Conservation (phyloP, 2,797 vertebrate species). For the Ptychobarbus kaznakovi region DNA sequence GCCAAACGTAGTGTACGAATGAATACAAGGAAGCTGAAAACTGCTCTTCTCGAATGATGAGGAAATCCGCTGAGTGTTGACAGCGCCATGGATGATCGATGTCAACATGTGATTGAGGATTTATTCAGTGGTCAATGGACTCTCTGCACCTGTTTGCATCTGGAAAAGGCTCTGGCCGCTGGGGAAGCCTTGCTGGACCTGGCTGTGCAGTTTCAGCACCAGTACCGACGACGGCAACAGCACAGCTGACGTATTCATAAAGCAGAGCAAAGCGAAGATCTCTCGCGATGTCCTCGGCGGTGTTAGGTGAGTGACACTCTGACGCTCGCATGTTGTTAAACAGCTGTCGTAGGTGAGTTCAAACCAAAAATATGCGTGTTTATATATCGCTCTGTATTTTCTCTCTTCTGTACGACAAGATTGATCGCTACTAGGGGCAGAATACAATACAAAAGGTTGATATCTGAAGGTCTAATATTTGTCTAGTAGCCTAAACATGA, state of each 20-base stretch:
- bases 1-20: not conserved
- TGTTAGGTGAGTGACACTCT: constrained; percentile 43
- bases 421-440: not conserved
- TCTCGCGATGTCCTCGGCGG: constrained; percentile 44
- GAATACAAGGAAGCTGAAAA: not conserved
- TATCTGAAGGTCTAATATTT: constrained; percentile 21
- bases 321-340: not conserved
- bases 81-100: constrained; percentile 22
- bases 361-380: constrained; percentile 1
- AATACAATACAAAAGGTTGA: not conserved
- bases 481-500: not conserved
- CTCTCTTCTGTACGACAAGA: not conserved
- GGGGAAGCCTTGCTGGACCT: not conserved
- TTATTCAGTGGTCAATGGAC: constrained; percentile 16
- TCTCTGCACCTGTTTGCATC: constrained; percentile 48
- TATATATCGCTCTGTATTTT: not conserved
- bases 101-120: constrained; percentile 6
- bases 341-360: not conserved
- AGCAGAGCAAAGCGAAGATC: not conserved
- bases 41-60: not conserved
- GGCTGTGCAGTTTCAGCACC: constrained; percentile 42
- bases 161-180: not conserved
- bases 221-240: constrained; percentile 19
- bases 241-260: constrained; percentile 40
- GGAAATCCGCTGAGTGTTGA: constrained; percentile 12